Base-by-base conservation (phyloP, 2,113 vertebrate genomes). In the Dendrocopos noguchii region DNA sequence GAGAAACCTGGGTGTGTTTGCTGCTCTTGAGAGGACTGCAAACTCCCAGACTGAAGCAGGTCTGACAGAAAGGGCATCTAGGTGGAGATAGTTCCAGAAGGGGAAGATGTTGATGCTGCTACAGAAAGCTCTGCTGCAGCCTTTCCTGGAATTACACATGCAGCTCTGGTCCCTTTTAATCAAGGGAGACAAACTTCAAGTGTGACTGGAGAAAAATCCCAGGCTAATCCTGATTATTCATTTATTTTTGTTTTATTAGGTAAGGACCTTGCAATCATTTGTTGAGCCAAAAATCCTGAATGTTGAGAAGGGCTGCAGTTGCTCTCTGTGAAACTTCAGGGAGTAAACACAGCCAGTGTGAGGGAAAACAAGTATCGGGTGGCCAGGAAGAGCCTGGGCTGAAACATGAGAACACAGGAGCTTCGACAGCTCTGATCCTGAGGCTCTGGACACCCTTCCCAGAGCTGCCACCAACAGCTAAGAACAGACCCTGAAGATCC, bases 301-400 rank as follows among this genome's bases (percentile, higher is more conserved):
- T 39, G 57, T 80, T 57, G 66, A 78, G 86, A 53, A 68, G 34
- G 42, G 57, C 64, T 47, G 50, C 7, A 21, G 73, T 80, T 53
- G 15, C 71, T 87, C 66, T 81, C n/a, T 28, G 3, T 61, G 80
- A 86, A 92, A 88, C 88, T 61, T 60, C 24, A 27, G 77, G 36
- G 83, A 88, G 80, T 84, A 94, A 94, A 95, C 90, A 92, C 84
- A 81, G 61, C 65, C 74, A 66, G 47, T 9, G 7, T 36, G n/a
- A 1, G 36, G 85, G 95, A 67, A 94, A 95, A 95, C 93, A 94
- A 95, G 93, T 96, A 94, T 95, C 95, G 70, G 31, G 88, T 96
- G 92, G 94, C 92, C 80, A 66, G 34, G 92, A 81, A 63, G 18
- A 93, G 88, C 57, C 83, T 52, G 77, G 57, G 34, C 92, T 96